These are phyloP conservation scores for Leptodactylus fallax DNA, from an alignment of 2,797 vertebrate genomes.

Conservation along the genomic window DNA sequence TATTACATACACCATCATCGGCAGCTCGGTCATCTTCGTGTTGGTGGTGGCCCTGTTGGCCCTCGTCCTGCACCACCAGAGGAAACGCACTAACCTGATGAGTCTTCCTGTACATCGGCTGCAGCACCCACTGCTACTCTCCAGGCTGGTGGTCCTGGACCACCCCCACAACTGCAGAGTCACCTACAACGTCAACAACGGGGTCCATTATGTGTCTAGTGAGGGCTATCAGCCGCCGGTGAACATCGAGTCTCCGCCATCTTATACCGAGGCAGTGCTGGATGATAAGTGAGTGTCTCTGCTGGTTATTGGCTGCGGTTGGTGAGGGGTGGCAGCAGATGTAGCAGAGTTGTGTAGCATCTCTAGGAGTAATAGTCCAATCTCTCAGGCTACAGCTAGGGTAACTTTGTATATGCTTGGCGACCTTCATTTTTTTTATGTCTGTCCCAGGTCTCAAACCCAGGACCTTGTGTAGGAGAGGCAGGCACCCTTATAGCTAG, in stretches of 20 bases:
- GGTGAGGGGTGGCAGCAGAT: too few relatives aligned
- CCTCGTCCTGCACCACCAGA: conserved; percentile 92
- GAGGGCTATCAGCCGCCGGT: conserved; percentile 80
- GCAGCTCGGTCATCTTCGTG: conserved; percentile 94
- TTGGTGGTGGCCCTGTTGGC: conserved; percentile 93
- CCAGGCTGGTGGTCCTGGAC: conserved; percentile 92
- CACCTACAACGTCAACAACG: conserved; percentile 86
- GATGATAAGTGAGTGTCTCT: conserved; percentile 83
- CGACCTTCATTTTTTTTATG: too few relatives aligned
- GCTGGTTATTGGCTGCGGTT: too few relatives aligned
- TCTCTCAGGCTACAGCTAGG: neutral
- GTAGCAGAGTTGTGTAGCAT: too few relatives aligned
- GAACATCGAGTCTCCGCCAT: conserved; percentile 88
- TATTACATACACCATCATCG: conserved; percentile 94
- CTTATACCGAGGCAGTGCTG: conserved; percentile 93
- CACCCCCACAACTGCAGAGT: conserved; percentile 83
- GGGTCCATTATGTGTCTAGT: conserved; percentile 87
- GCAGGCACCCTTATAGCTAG: too few relatives aligned
- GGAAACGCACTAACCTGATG: conserved; percentile 91
- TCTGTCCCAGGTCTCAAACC: too few relatives aligned
- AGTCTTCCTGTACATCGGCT: conserved; percentile 87
- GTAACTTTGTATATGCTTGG: neutral
- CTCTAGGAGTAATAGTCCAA: too few relatives aligned
- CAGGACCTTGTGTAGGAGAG: too few relatives aligned
- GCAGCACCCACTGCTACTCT: conserved; percentile 92